Conservation (phyloP, 2,113 vertebrate genomes). For the Psammodynastes pulverulentus region DNA sequence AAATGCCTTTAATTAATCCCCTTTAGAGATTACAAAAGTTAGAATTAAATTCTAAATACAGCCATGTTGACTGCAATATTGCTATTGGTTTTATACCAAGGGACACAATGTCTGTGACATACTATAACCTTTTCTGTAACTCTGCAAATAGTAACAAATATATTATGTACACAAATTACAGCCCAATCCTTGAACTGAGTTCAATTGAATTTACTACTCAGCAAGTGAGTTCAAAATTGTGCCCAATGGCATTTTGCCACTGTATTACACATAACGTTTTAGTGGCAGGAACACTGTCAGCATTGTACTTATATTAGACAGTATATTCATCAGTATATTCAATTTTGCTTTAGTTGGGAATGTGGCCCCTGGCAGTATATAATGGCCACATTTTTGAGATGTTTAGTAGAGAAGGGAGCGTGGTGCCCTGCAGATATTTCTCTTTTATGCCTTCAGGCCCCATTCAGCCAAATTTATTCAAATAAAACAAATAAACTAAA, state of each 20-base stretch:
- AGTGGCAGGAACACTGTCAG: not conserved
- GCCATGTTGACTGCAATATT: not conserved
- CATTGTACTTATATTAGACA: not conserved
- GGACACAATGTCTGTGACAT: not conserved
- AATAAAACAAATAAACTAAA: not conserved
- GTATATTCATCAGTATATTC: not conserved
- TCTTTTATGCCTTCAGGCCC: not conserved
- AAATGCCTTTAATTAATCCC: not conserved
- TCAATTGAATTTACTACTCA: not conserved
- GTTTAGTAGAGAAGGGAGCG: not conserved
- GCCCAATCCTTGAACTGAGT: not conserved
- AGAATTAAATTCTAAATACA: not conserved
- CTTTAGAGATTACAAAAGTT: not conserved
- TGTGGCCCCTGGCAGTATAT: not conserved
- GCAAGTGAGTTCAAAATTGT: not conserved
- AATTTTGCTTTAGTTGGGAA: not conserved
- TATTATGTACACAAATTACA: not conserved
- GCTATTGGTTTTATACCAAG: not conserved
- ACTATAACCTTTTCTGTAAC: not conserved
- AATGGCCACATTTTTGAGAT: not conserved
- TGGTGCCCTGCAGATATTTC: not conserved
- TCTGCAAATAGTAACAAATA: not conserved
- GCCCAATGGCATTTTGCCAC: not conserved
- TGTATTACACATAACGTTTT: not conserved
- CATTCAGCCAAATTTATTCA: not conserved